Base-by-base conservation (phyloP, 2,888 invertebrate genomes). In the Podabrus alpinus region DNA sequence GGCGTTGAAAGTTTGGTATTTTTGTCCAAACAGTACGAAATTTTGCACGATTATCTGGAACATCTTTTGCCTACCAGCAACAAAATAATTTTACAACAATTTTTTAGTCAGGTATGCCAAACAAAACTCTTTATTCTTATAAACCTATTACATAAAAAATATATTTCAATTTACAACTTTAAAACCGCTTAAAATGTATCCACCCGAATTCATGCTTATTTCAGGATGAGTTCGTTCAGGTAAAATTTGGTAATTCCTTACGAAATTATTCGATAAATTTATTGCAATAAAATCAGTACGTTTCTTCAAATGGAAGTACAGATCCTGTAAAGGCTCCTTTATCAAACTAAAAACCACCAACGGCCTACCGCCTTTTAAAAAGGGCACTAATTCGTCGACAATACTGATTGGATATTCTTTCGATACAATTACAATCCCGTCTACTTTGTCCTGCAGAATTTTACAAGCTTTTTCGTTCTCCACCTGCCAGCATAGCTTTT, bases 181-280 rank as follows among this genome's bases (percentile, higher is more conserved):
- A 74, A 87, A 91, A 75, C 94, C 98, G 78, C 93, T 92, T 79
- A 99, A 88, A 77, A 99, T 88, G 87, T 94, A 98, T 1, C 99
- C 99, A 83, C 98, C 95, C 75, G 92, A 94, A 85, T 92, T 94
- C 94, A 97, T 98, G 82, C 92, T 92, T 45, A 98, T 96, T 85
- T 95, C 94, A 1, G 99, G 99, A 89, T 99, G 99, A 15, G 98
- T 98, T 86, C 99, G 91, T 79, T 95, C 93, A 1, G 94, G 93
- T 77, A 97, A 88, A 25, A 97, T 93, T 91, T 98, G 98, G 89
- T 97, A 97, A 81, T 93, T 92, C 79, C 98, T 90, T 86, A 96
- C 89, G 92, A 97, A 98, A 83, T 94, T 96, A 80, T 94, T 95
- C 60, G 93, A 92, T 10, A 99, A 87, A 85, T 92, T 92, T 60